Evolutionary conservation across 2,888 invertebrate species (phyloP).

Genomic region (Drosophila recens): DNA sequence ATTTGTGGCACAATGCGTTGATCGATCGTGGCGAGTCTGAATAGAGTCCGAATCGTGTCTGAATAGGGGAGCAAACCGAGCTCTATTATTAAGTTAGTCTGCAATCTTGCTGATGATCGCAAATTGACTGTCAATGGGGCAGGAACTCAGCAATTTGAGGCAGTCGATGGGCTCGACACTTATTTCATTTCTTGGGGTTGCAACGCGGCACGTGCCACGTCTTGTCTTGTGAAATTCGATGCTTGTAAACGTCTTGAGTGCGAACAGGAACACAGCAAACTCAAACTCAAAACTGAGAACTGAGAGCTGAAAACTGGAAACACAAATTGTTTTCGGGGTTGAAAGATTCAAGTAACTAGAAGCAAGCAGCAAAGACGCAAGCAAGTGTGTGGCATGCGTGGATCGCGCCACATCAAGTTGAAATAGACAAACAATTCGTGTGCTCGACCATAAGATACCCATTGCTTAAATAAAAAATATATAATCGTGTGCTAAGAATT

Average conservation of each 20-base stretch:
- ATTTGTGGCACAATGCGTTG: conserved; percentile 17
- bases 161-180: conserved; percentile 13
- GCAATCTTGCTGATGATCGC: conserved; percentile 63
- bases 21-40: conserved; percentile 18
- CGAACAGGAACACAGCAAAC: conserved; percentile 47
- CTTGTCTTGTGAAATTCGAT: conserved; percentile 56
- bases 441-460: neutral
- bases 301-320: conserved; percentile 30
- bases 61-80: neutral
- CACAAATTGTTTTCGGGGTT: conserved; percentile 23
- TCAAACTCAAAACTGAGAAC: no score
- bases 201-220: conserved; percentile 51
- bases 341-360: conserved; percentile 5
- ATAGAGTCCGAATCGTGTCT: no score
- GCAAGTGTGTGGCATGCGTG: conserved; percentile 2
- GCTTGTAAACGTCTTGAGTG: conserved; percentile 65
- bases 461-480: no score
- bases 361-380: neutral
- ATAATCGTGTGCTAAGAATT: no score
- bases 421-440: neutral
- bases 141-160: conserved; percentile 53
- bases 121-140: conserved; percentile 66
- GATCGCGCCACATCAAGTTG: conserved; percentile 6
- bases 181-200: conserved; percentile 15
- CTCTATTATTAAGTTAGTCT: conserved; percentile 16